A percentile compares a stretch with the other conserved stretches of the same genome.
These are phyloP conservation scores for Sylvilagus bachmani DNA, from an alignment of 2,113 vertebrate genomes.

Conservation along the genomic window DNA sequence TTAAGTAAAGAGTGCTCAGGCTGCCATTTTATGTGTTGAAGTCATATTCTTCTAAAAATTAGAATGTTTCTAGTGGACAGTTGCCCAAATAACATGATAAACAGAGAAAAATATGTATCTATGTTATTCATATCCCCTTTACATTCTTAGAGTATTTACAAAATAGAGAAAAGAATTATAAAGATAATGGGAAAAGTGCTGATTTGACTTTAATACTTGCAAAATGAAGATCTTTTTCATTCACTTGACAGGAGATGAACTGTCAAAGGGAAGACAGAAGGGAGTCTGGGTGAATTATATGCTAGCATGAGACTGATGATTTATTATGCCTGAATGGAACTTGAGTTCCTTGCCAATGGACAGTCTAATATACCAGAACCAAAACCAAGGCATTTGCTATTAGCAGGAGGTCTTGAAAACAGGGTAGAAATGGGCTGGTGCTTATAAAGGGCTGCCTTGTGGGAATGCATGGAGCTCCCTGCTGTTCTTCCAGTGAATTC, in stretches of 20 bases:
- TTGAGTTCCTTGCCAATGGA: slow-evolving; percentile 70
- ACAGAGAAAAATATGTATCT: not conserved
- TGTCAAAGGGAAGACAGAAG: slow-evolving; percentile 78
- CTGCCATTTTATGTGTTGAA: not conserved
- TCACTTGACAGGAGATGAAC: slow-evolving; percentile 80
- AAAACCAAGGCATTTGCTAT: slow-evolving; percentile 56
- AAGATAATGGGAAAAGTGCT: slow-evolving; percentile 80
- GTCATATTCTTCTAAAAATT: slow-evolving; percentile 74
- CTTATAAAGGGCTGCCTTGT: slow-evolving; percentile 71
- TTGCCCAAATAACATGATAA: slow-evolving; percentile 65
- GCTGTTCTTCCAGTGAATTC: slow-evolving; percentile 21
- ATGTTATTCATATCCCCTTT: not conserved
- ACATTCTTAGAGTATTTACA: slow-evolving; percentile 35
- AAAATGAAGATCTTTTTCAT: slow-evolving; percentile 84
- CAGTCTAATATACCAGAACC: slow-evolving; percentile 76
- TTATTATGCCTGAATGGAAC: slow-evolving; percentile 79
- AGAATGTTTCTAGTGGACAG: slow-evolving; percentile 65
- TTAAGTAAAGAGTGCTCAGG: not conserved
- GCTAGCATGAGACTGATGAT: slow-evolving; percentile 67
- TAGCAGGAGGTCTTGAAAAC: slow-evolving; percentile 73
- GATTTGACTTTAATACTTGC: slow-evolving; percentile 85
- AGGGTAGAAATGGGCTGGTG: slow-evolving; percentile 38
- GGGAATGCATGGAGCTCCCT: slow-evolving; percentile 70
- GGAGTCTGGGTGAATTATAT: slow-evolving; percentile 76
- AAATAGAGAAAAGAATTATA: slow-evolving; percentile 50